Conservation (phyloP, 2,797 vertebrate species). For the Myotis vivesi region DNA sequence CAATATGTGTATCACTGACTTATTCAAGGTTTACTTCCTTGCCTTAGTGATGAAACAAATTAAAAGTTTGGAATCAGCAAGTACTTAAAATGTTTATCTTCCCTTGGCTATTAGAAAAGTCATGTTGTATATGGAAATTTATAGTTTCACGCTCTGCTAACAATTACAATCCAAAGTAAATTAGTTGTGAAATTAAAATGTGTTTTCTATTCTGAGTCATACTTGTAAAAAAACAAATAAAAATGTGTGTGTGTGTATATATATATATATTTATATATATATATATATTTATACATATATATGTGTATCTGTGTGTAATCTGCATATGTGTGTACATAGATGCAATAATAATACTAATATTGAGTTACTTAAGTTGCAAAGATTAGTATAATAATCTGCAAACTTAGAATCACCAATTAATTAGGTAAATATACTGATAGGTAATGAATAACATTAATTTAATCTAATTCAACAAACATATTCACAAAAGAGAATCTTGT, state of each 20-base stretch:
- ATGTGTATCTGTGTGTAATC: neutral
- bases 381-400: neutral
- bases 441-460: neutral
- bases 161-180: neutral
- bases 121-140: neutral
- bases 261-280: too few species aligned
- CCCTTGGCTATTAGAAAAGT: conserved; percentile 12
- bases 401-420: neutral
- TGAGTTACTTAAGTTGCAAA: conserved; percentile 8
- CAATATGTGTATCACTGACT: neutral
- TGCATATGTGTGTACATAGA: neutral
- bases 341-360: neutral
- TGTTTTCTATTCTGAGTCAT: conserved; percentile 10
- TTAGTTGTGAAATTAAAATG: conserved; percentile 22
- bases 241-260: neutral
- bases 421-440: neutral
- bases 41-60: neutral
- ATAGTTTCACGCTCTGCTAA: conserved; percentile 25
- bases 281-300: too few species aligned
- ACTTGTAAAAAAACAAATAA: neutral
- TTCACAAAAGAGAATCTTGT: neutral
- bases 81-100: neutral
- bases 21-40: neutral
- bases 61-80: neutral
- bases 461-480: neutral